Conservation (phyloP, 2,797 vertebrate genomes). For the Sebastes variabilis region DNA sequence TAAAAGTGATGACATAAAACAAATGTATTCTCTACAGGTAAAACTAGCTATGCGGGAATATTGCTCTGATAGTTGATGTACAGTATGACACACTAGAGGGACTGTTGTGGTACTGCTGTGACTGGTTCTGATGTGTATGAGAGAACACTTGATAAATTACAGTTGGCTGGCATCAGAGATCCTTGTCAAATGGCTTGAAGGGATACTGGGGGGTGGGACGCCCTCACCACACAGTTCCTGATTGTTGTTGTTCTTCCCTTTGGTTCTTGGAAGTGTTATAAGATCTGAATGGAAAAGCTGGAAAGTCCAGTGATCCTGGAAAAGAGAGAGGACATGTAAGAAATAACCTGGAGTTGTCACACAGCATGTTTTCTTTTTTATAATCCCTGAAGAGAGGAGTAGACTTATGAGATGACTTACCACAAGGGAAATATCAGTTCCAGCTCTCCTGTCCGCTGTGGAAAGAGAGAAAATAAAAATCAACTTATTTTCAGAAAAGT, state of each 20-base stretch:
- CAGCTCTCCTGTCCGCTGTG: constrained; percentile 82
- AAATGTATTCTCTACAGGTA: constrained; percentile 50
- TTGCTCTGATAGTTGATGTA: constrained; percentile 13
- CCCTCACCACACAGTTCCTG: constrained; percentile 34
- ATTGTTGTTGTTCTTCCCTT: constrained; percentile 26
- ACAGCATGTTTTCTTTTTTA: not conserved
- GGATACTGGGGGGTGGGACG: not conserved
- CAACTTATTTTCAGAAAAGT: not conserved
- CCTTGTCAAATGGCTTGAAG: constrained; percentile 46
- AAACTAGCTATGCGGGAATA: constrained; percentile 36
- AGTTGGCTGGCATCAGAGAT: constrained; percentile 55
- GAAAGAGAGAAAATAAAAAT: constrained; percentile 5
- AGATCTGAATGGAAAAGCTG: constrained; percentile 16
- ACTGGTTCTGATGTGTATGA: not conserved
- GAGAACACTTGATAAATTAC: constrained; percentile 24
- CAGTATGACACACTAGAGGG: constrained; percentile 15
- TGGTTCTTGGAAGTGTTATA: constrained; percentile 15
- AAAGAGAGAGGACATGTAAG: not conserved
- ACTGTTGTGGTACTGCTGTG: constrained; percentile 5
- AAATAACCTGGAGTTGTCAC: not conserved
- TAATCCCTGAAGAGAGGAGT: not conserved
- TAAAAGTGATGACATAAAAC: constrained; percentile 52
- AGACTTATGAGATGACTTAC: constrained; percentile 47
- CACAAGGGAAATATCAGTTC: constrained; percentile 71
- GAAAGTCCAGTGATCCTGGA: constrained; percentile 29